Base-by-base conservation (phyloP, 2,797 vertebrate species). In the Brachyalestes nurse region DNA sequence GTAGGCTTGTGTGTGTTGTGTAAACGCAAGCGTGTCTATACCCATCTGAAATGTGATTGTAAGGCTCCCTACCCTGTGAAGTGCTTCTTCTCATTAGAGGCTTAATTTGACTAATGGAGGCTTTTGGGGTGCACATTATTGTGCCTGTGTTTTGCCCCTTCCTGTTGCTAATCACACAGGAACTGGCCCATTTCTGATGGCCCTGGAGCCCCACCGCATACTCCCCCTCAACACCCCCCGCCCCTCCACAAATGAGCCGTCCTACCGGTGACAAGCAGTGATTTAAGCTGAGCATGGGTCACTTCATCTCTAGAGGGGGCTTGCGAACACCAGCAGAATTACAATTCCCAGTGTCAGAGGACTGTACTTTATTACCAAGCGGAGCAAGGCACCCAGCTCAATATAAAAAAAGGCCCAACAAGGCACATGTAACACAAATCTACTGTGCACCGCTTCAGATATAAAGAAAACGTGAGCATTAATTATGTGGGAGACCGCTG, bases 51-150 rank as follows among this genome's bases (percentile, higher is more conserved):
- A 64, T 57, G 21, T 34, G 23, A 80, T 60, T 62, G 42, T 57
- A 57, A 12, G 14, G 40, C 74, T 40, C 51, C 25, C 53, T 34
- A 49, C 70, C 57, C 69, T 13, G 17, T 19, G n/a, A 69, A 82
- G 70, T 73, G 81, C 69, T 74, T 81, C 67, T 61, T 66, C 61
- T 75, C 67, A 75, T 86, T 58, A 75, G 74, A 75, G 57, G 69
- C 51, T 14, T 84, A 75, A 80, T 84, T 77, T 70, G 72, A 72
- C 73, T 65, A 82, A 77, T 81, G 71, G 76, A 83, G 62, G 77
- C 67, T 76, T 82, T 70, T n/a, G 23, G 72, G 73, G 76, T 71
- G 51, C 66, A 45, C 40, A 61, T 42, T 58, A 55, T 25, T 70
- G 75, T 65, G 57, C 34, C 64, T 19, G n/a, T 82, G 70, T 65